Evolutionary conservation across 2,113 vertebrate species (phyloP), one percentile per base, ranked within the genome.

Genomic region (Noctilio leporinus): DNA sequence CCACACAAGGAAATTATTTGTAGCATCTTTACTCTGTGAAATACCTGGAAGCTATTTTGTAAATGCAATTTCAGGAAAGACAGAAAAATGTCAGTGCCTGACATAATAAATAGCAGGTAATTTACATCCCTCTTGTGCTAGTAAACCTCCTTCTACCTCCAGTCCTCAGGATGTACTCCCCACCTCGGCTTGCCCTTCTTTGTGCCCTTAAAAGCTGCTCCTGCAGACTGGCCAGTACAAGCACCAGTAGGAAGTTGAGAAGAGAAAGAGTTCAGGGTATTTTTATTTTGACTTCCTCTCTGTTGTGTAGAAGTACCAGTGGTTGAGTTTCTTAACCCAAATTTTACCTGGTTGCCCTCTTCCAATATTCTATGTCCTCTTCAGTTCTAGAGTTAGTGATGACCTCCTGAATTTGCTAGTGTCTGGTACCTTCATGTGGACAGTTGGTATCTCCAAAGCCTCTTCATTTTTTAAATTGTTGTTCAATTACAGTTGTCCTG

Each of bases 321-420:
- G 35, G 14, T 2, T 43, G 33, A 75, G 20, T 5, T 53, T 30
- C 49, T 82, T 55, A 33, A 9, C 10, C 19, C 0, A 28, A 28
- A 2, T 55, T 77, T 53, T n/a, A 7, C 19, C 12, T n/a, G 5
- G 3, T 0, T 84, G 7, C 1, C 17, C 9, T 17, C 59, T 85
- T 62, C 15, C 17, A 26, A 16, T 4, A 0, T 1, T 22, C 24
- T 9, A 1, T 14, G 5, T 55, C 8, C 45, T 19, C 5, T 24
- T 45, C n/a, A 11, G 17, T 5, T 35, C 16, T 2, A 20, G 20
- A 19, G 7, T 2, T 1, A 33, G 24, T 16, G 19, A 62, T 10
- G 16, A 19, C 1, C 9, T 24, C 30, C 6, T 2, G 16, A 24
- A 62, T 40, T 40, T n/a, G 57, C 3, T 53, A 53, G 19, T 22